phyloP scores from a whole-genome alignment of 2,888 invertebrate species.

The Idaea dimidiata region DNA sequence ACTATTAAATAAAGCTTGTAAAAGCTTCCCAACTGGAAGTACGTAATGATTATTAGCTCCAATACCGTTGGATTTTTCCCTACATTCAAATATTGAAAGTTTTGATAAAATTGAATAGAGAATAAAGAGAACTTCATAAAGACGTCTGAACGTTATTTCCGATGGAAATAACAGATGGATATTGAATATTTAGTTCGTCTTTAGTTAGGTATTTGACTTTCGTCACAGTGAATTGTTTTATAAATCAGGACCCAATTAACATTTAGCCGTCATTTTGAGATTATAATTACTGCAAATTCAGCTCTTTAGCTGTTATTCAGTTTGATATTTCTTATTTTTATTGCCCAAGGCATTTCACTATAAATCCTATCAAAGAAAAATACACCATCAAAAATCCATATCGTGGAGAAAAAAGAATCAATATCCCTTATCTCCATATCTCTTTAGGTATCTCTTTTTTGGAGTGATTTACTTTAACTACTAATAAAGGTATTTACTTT shows the following conservation, averaged over 20 bases:
- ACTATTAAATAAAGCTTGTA: slow-evolving; percentile 1
- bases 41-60: neutral
- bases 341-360: too few species aligned
- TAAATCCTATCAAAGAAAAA: too few species aligned
- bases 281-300: too few species aligned
- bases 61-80: neutral
- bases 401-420: too few species aligned
- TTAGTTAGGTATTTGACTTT: neutral
- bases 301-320: too few species aligned
- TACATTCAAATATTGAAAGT: slow-evolving; percentile 1
- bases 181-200: slow-evolving; percentile 11
- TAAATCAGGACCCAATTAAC: neutral
- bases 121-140: neutral
- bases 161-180: slow-evolving; percentile 7
- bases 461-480: too few species aligned
- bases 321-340: too few species aligned
- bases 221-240: neutral
- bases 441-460: too few species aligned
- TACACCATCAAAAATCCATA: too few species aligned
- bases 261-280: too few species aligned
- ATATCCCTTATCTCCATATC: too few species aligned
- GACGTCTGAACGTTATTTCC: slow-evolving; percentile 12
- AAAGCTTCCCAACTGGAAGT: neutral
- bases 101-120: slow-evolving; percentile 1
- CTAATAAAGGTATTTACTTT: too few species aligned